A percentile compares a stretch with the other conserved stretches of the same genome.
phyloP scores from a whole-genome alignment of 2,888 invertebrate genomes.

The Aphidius colemani region DNA sequence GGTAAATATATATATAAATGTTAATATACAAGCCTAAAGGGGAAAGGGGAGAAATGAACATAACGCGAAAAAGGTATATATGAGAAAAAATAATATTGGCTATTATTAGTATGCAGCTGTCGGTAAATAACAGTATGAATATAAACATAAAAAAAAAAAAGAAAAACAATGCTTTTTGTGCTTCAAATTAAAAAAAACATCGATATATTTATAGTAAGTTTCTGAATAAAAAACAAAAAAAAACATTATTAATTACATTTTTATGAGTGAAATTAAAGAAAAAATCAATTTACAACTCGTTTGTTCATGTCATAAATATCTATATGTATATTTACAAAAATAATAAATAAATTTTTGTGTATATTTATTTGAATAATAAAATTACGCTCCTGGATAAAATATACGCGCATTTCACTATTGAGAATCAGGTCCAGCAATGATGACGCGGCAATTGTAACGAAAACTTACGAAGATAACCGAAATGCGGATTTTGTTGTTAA shows the following conservation, averaged over 20 bases:
- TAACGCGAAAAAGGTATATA: slow-evolving; percentile 35
- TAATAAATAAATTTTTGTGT: neutral
- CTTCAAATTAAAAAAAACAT: neutral
- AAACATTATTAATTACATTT: no score
- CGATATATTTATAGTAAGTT: neutral
- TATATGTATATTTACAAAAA: no score
- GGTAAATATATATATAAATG: neutral
- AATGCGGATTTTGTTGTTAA: slow-evolving; percentile 20
- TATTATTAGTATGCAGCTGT: slow-evolving; percentile 55
- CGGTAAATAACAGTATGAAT: slow-evolving; percentile 52
- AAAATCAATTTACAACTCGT: no score
- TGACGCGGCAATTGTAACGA: slow-evolving; percentile 37
- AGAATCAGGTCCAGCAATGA: slow-evolving; percentile 42
- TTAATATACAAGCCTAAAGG: neutral
- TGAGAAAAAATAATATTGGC: slow-evolving; percentile 36
- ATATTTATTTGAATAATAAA: neutral
- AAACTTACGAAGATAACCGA: slow-evolving; percentile 46
- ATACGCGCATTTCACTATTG: slow-evolving; percentile 4
- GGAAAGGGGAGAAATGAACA: slow-evolving; percentile 19
- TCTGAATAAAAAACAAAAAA: no score
- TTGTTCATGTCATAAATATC: no score
- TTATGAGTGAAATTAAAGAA: no score
- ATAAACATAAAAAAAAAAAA: slow-evolving; percentile 32
- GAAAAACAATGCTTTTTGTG: slow-evolving; percentile 42
- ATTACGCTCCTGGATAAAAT: slow-evolving; percentile 6